Conservation (phyloP, 64 coral and sea anemone genomes). For the Cladopsammia gracilis region DNA sequence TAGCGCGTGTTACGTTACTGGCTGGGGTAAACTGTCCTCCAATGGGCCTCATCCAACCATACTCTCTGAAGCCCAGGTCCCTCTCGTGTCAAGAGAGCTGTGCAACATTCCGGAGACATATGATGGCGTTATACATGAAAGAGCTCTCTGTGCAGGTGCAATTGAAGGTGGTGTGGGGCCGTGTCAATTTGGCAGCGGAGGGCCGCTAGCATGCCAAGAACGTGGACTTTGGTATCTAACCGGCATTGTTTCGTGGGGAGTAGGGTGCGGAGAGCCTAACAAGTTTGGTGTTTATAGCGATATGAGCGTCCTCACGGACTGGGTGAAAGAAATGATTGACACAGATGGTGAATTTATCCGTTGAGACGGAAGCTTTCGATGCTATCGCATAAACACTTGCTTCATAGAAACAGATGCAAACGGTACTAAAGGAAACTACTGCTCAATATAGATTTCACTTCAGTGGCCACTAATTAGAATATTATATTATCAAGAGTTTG, state of each 20-base stretch:
- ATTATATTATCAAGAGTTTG: too few relatives aligned
- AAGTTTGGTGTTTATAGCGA: conserved; percentile 67
- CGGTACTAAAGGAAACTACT: too few relatives aligned
- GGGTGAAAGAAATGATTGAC: conserved; percentile 44
- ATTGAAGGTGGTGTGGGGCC: conserved; percentile 45
- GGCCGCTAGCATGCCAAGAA: conserved; percentile 66
- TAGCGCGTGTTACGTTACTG: conserved; percentile 36
- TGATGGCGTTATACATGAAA: conserved; percentile 60
- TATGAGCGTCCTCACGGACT: conserved; percentile 48
- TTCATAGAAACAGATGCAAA: too few relatives aligned
- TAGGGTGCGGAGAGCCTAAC: conserved; percentile 63
- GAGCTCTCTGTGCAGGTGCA: conserved; percentile 63
- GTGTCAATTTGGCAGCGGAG: conserved; percentile 74
- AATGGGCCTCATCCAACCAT: conserved; percentile 37
- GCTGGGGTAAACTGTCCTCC: conserved; percentile 45
- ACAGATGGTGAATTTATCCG: background rate
- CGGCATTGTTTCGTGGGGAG: conserved; percentile 64
- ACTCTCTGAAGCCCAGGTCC: conserved; percentile 50
- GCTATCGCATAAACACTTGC: background rate
- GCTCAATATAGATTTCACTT: too few relatives aligned
- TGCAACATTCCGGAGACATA: conserved; percentile 58
- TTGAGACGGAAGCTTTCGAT: background rate
- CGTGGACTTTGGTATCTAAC: conserved; percentile 52
- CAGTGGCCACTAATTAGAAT: too few relatives aligned
- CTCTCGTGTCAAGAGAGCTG: conserved; percentile 49